Base-by-base conservation (phyloP, 2,113 vertebrate species). In the Otocyon megalotis region DNA sequence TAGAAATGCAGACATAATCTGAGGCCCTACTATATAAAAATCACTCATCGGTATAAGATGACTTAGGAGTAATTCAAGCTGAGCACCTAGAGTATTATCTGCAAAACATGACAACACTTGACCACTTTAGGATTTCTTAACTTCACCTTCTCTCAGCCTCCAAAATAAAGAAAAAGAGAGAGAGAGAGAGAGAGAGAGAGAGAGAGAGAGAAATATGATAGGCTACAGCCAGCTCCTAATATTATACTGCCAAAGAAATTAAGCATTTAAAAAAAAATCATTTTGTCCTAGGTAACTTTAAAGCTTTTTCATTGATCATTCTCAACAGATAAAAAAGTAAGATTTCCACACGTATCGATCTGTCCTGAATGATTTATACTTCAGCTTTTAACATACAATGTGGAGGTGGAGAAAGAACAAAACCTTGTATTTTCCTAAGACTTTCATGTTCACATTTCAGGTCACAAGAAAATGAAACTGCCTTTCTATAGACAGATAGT, bases 1-100 rank as follows among this genome's bases (percentile, higher is more conserved):
- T 83, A 83, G 30, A 97, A 93, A 92, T 62, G 24, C 53, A 84
- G 35, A 90, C 12, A 84, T 35, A 94, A 81, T 88, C 43, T 96
- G 56, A 94, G 14, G 20, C 24, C 43, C 56, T 54, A n/a, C 19
- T 63, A 22, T 76, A 58, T 71, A 92, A 95, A 96, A 93, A 84
- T 58, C 56, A 89, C 37, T 93, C 53, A 20, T 74, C 28, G 26
- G 32, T 71, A 87, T 93, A 89, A 93, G 93, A 93, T 84, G 67
- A 43, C 43, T 82, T 93, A 35, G 71, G 22, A 50, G 48, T 74
- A 74, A 87, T 84, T 89, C 76, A 79, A 67, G 43, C 17, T 56
- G 74, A 92, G 26, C 2, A 82, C 16, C 30, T 48, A 91, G 58
- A 91, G 8, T 35, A 60, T 58, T 74, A 43, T 63, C 43, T 11